Evolutionary conservation across 2,797 vertebrate species (phyloP).

Genomic region (Rhinoraja longicauda): DNA sequence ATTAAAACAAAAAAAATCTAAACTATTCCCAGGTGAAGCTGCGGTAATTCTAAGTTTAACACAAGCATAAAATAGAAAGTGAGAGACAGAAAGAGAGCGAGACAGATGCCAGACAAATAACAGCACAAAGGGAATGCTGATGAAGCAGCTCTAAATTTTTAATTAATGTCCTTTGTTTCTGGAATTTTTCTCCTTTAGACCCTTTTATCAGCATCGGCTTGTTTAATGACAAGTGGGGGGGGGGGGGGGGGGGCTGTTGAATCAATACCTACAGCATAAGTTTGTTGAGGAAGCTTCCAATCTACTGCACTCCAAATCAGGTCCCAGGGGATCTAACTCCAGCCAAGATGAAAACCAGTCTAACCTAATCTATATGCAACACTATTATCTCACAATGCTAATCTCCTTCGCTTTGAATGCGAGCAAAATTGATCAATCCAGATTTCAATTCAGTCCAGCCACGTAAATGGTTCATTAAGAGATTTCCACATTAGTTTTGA

Average conservation of each 20-base stretch:
- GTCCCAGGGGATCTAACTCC: background rate
- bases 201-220: background rate
- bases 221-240: background rate
- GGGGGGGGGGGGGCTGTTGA: background rate
- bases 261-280: background rate
- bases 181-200: background rate
- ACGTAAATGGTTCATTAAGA: background rate
- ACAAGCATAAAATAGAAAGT: background rate
- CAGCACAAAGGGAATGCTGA: background rate
- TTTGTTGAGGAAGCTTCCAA: constrained; percentile 16
- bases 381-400: background rate
- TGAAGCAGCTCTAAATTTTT: background rate
- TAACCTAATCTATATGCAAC: background rate
- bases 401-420: background rate
- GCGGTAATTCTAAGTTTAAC: background rate
- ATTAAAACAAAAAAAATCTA: background rate
- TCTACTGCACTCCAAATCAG: background rate
- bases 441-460: background rate
- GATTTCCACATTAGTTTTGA: background rate
- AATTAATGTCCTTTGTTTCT: background rate
- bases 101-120: background rate
- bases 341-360: background rate
- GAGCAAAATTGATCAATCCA: background rate
- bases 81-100: constrained; percentile 8
- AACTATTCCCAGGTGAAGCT: background rate